Conservation (phyloP, 1,140 invertebrate genomes). For the Diorhabda elongata region DNA sequence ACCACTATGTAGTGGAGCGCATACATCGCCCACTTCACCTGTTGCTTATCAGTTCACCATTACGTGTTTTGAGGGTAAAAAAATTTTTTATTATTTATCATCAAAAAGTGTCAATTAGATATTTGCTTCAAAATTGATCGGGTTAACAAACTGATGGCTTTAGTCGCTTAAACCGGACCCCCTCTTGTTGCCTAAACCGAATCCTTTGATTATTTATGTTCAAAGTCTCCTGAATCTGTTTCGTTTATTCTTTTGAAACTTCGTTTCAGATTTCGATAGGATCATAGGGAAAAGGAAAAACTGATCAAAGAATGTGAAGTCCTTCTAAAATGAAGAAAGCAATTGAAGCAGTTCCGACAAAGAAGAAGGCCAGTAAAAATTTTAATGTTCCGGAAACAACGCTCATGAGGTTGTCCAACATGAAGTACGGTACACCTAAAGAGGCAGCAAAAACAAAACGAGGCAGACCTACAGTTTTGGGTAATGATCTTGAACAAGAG, state of each 20-base stretch:
- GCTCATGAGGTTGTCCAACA: background rate
- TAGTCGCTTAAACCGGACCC: background rate
- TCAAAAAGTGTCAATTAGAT: background rate
- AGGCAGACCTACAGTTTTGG: background rate
- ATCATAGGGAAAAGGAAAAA: background rate
- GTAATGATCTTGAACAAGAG: background rate
- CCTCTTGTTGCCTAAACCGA: background rate
- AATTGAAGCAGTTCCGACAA: background rate
- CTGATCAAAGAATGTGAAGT: background rate
- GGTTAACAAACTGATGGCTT: background rate
- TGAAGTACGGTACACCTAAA: background rate
- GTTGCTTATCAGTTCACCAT: background rate
- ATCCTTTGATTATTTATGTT: background rate
- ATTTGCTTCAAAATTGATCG: background rate
- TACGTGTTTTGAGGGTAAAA: background rate
- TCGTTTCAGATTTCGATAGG: background rate
- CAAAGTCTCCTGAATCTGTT: no score
- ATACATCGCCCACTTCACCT: background rate
- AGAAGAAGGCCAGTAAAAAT: background rate
- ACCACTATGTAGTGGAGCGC: background rate
- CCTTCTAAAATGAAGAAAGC: background rate
- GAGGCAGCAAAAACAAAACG: background rate
- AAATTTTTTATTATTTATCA: background rate
- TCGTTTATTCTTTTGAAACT: no score
- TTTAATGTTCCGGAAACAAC: background rate